These are phyloP conservation scores for Gambelia wislizenii DNA, from an alignment of 2,797 vertebrate species.

Conservation along the genomic window DNA sequence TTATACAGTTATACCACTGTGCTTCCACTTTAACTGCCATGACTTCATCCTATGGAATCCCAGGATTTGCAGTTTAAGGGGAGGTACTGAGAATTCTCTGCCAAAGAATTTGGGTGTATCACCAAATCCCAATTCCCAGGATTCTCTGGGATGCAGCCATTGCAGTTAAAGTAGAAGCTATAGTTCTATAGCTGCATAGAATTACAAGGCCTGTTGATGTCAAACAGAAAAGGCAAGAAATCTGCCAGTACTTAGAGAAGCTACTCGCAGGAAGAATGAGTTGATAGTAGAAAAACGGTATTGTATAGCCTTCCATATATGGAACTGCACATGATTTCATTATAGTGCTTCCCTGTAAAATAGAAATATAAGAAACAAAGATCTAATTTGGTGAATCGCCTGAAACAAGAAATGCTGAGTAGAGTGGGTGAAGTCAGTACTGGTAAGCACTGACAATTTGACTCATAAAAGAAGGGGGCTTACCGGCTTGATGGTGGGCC, in stretches of 20 bases:
- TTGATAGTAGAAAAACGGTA: neutral
- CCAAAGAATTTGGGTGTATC: too few species aligned
- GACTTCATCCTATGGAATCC: too few species aligned
- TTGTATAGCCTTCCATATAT: slow-evolving; percentile 12
- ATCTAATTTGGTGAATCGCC: neutral
- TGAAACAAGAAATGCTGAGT: neutral
- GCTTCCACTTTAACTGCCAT: too few species aligned
- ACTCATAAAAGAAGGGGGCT: neutral
- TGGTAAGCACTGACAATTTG: neutral
- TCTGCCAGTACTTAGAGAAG: neutral
- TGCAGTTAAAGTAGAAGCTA: too few species aligned
- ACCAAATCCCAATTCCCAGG: too few species aligned
- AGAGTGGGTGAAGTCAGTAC: neutral
- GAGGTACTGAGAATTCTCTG: too few species aligned
- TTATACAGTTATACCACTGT: too few species aligned
- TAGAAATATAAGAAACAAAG: neutral
- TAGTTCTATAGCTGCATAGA: too few species aligned
- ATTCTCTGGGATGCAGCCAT: too few species aligned
- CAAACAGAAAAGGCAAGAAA: neutral
- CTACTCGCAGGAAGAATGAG: neutral
- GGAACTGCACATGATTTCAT: neutral
- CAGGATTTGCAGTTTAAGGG: too few species aligned
- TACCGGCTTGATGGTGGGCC: too few species aligned
- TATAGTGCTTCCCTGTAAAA: neutral
- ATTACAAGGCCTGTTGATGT: neutral